These are phyloP conservation scores for Macrophya annulata DNA, from an alignment of 2,888 invertebrate species.

Conservation along the genomic window DNA sequence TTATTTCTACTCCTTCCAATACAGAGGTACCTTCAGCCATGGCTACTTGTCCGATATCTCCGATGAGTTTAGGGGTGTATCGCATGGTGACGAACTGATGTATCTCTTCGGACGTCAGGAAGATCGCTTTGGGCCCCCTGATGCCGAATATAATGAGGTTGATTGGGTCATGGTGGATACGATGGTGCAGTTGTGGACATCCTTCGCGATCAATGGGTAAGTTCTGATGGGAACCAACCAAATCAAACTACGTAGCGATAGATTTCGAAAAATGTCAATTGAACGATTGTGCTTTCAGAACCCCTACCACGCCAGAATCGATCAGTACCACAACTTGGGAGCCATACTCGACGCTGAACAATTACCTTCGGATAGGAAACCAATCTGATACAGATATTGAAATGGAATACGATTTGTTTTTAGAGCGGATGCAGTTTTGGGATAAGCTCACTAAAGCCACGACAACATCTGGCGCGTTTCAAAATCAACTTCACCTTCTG, in stretches of 20 bases:
- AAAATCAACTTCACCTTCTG: too few species aligned
- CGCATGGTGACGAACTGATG: constrained; percentile 80
- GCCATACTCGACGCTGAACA: not conserved
- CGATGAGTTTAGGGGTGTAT: constrained; percentile 73
- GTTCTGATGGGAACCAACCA: not conserved
- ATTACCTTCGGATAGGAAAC: constrained; percentile 31
- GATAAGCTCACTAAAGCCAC: too few species aligned
- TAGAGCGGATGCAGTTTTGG: constrained; percentile 29
- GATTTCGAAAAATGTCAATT: not conserved
- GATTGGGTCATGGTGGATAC: constrained; percentile 19
- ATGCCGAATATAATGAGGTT: not conserved
- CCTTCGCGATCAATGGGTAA: constrained; percentile 16
- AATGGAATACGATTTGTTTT: not conserved
- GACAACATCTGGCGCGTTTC: not conserved
- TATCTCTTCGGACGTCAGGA: constrained; percentile 69
- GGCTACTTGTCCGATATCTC: too few species aligned
- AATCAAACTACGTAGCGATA: too few species aligned
- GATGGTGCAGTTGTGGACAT: constrained; percentile 21
- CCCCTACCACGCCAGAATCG: not conserved
- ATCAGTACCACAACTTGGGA: not conserved
- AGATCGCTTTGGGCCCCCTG: not conserved
- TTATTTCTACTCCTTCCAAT: constrained; percentile 62
- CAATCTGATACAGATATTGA: not conserved
- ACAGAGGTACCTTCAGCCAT: constrained; percentile 60
- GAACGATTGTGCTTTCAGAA: not conserved